Evolutionary conservation across 2,113 vertebrate genomes (phyloP), one percentile per base, ranked within the genome.

Genomic region (Pelusios castaneus): DNA sequence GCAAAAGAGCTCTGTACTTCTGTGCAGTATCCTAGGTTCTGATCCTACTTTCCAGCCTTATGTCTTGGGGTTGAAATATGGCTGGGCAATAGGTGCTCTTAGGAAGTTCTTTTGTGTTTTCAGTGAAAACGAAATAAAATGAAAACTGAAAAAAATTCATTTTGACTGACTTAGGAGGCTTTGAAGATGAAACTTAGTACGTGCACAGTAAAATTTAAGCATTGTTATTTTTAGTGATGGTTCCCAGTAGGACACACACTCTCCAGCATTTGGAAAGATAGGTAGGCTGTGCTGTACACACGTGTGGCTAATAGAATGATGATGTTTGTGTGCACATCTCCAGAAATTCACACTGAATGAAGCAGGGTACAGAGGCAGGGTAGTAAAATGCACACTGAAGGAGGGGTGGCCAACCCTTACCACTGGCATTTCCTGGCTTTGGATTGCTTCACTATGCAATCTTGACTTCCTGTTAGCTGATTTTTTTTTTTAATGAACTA

Each of bases 401-500:
- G 84, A 89, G 82, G 94, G 89, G 77, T 58, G 56, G 90, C 47
- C 2, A 19, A 91, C 41, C 84, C 92, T 89, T 94, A 95, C 84
- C 60, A 91, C 22, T 41, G 38, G 24, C 6, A 5, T 75, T 75
- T 75, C 38, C 41, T 75, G 73, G 27, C 21, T 89, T 89, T 90
- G 85, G 80, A 92, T 89, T 91, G 16, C 77, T 91, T 94, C 80
- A 38, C 19, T 51, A 63, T 92, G 77, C 80, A 96, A 52, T 95
- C 93, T 93, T 93, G 91, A 95, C 87, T 90, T 95, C 95, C 80
- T 85, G 84, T 91, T 95, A 95, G 93, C 91, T 92, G 90, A 79
- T 94, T 95, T 97, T 91, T 95, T 91, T 95, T 95, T 96, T 95
- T 94, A 95, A 87, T 92, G 92, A 95, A 92, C 94, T 85, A 91